phyloP scores from a whole-genome alignment of 1,140 invertebrate genomes.

The Parasteatoda tepidariorum region DNA sequence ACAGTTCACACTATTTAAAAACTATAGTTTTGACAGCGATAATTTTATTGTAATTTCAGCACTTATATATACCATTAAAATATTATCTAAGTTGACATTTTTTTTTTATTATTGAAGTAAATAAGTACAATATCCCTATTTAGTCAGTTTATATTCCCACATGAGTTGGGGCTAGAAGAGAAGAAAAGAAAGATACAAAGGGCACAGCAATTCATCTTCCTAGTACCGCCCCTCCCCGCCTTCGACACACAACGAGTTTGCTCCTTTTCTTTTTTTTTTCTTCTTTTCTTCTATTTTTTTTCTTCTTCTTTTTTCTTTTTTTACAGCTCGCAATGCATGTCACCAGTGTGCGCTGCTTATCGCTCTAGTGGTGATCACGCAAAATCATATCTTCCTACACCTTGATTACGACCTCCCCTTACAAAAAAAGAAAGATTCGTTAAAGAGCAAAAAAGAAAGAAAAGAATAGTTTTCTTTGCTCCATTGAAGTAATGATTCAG shows the following conservation, averaged over 20 bases:
- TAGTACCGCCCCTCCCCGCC: conserved; percentile 40
- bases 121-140: no score
- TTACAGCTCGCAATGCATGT: conserved; percentile 34
- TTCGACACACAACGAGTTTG: conserved; percentile 52
- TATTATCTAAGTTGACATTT: no score
- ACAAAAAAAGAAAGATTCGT: no score
- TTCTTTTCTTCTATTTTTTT: neutral
- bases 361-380: conserved; percentile 15
- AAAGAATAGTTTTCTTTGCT: no score
- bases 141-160: no score
- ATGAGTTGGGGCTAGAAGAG: neutral
- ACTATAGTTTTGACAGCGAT: no score
- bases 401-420: neutral
- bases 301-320: neutral
- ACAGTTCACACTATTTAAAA: no score
- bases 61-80: no score
- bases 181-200: conserved; percentile 6
- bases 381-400: conserved; percentile 9
- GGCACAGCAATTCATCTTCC: conserved; percentile 43
- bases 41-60: no score
- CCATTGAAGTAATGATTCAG: no score
- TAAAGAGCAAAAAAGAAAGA: no score
- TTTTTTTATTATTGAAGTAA: no score
- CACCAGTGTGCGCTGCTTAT: conserved; percentile 31
- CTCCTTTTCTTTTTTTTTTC: conserved; percentile 4